Evolutionary conservation across 1,140 invertebrate genomes (phyloP), one percentile per base, ranked within the genome.

Genomic region (Halesus radiatus): DNA sequence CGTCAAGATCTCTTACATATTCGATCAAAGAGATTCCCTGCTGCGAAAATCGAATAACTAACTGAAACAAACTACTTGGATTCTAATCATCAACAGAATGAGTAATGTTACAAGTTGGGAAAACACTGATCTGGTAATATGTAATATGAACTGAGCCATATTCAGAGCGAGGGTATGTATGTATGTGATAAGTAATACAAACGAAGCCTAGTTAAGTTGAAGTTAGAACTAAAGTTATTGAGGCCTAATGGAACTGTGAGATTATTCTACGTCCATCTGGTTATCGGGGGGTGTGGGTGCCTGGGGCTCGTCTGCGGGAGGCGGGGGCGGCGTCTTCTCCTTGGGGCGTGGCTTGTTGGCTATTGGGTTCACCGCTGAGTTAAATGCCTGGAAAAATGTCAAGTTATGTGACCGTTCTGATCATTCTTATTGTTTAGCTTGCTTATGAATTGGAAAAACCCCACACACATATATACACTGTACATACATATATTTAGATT

Each of bases 301-400:
- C 7, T 73, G 79, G 84, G 29, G 83, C 78, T 87, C 86, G 16
- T 86, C 86, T 18, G 50, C 85, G 81, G 75, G 53, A 81, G 32
- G 88, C 87, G 92, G 90, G 2, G 90, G 89, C 0, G 92, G 90
- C 56, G 89, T 91, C 83, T 90, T 91, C 79, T 91, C 90, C 88
- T 95, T 95, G 7, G 96, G 96, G 87, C 96, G 96, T 22, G 95
- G 94, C 88, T 97, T 97, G 85, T 95, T 96, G 58, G 97, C 87
- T 79, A 97, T 94, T 1, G 95, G 93, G 82, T 90, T 92, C 29
- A 95, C 92, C 8, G 88, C 89, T 66, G 85, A 92, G 82, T 96
- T 94, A 83, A 97, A 92, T 37, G 88, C 88, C 91, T 94, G 86
- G 8, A 86, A 88, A 32, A 26, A 2, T n/a, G 56, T 56, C 54